Conservation (phyloP, 2,888 invertebrate species). For the Lydus trimaculatus region DNA sequence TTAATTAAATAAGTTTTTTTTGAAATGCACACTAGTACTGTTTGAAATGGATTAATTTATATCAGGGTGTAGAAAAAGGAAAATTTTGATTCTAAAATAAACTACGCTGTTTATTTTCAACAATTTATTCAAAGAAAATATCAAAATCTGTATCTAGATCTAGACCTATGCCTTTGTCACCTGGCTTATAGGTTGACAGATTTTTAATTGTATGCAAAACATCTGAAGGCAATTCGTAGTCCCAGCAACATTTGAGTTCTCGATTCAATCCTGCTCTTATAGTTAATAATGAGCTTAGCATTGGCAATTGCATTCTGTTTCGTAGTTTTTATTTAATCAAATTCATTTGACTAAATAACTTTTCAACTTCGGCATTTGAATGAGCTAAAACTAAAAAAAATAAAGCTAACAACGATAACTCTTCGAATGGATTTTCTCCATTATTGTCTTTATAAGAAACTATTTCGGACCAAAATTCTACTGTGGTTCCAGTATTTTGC, state of each 20-base stretch:
- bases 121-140: too few species aligned
- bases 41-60: too few species aligned
- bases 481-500: constrained; percentile 3
- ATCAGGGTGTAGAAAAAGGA: too few species aligned
- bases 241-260: constrained; percentile 13
- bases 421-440: constrained; percentile 20
- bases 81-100: too few species aligned
- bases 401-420: constrained; percentile 23
- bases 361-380: constrained; percentile 34
- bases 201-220: constrained; percentile 11
- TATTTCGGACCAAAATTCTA: constrained; percentile 22
- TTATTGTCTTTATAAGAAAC: constrained; percentile 15
- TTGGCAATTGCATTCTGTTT: constrained; percentile 22
- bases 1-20: too few species aligned
- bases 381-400: constrained; percentile 25
- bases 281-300: constrained; percentile 12
- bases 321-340: constrained; percentile 30
- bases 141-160: too few species aligned
- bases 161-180: too few species aligned
- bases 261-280: constrained; percentile 10
- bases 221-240: constrained; percentile 15
- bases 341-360: constrained; percentile 29
- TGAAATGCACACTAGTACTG: too few species aligned
- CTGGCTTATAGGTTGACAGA: not conserved
- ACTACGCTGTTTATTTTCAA: too few species aligned